Evolutionary conservation across 1,140 invertebrate species (phyloP), one percentile per base, ranked within the genome.

Genomic region (Bombus affinis): DNA sequence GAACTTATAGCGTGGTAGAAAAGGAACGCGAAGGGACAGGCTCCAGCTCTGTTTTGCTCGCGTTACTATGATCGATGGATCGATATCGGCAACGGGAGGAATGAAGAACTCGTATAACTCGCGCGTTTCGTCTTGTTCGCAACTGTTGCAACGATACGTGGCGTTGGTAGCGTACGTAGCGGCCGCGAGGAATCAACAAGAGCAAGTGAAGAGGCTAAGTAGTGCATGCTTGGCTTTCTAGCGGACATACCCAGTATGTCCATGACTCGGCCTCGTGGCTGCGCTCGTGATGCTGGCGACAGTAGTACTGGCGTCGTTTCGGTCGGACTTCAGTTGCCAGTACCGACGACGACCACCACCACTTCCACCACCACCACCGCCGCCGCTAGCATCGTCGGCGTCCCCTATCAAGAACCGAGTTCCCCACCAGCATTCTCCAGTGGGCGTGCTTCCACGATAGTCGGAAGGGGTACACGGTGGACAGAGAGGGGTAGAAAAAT

Each of bases 191-290:
- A 65, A 73, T 81, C 83, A 28, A 85, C 70, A 37, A 85, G 85
- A 83, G 73, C 77, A 78, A 86, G 81, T 81, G 91, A 91, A 89
- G 86, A 92, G 85, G 90, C 92, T 92, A 92, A 92, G 86, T 93
- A 88, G 85, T 93, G 92, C 93, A 94, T 94, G 93, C 93, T 88
- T 91, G 92, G 89, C 92, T 93, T 92, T 92, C 92, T 83, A 88
- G 90, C 89, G 92, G 94, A 95, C 95, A 95, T 95, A 95, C 94
- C 95, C 94, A 95, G 94, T 95, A 95, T 95, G 94, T 95, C 95
- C 95, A 95, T 95, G 93, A 91, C 91, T 89, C 57, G 83, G 85
- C 93, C 91, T 93, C 90, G 92, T 94, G 92, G 91, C 92, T 93
- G 93, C 93, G 93, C 91, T 94, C 94, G 92, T 94, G 92, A 89